phyloP scores from a whole-genome alignment of 2,888 invertebrate species.

The Coelinius sp. region DNA sequence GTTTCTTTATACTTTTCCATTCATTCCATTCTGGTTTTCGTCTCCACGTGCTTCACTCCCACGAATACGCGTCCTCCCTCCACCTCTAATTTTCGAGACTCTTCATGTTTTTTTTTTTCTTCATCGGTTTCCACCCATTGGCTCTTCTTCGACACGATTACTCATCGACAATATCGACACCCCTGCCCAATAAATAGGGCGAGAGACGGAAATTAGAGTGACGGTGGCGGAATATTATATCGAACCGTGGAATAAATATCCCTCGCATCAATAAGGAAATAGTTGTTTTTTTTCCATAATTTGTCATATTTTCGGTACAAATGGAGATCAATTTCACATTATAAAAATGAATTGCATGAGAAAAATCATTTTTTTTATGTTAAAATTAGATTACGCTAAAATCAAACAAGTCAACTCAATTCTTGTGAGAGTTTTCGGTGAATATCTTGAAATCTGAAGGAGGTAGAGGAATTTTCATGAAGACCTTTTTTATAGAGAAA shows the following conservation, averaged over 20 bases:
- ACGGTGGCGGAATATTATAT: constrained; percentile 39
- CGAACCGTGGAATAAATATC: neutral
- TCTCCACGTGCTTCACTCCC: constrained; percentile 48
- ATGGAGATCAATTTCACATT: too few relatives aligned
- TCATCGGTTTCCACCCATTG: constrained; percentile 37
- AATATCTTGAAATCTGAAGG: too few relatives aligned
- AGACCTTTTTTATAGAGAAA: too few relatives aligned
- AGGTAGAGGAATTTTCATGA: too few relatives aligned
- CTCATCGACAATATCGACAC: constrained; percentile 62
- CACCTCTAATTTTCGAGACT: neutral
- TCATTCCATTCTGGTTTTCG: constrained; percentile 20
- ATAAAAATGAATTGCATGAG: too few relatives aligned
- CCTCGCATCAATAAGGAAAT: neutral
- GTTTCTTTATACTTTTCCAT: constrained; percentile 19
- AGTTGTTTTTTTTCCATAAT: neutral
- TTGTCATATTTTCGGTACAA: neutral
- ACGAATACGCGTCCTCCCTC: constrained; percentile 35
- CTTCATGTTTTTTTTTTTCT: neutral
- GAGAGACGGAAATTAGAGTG: constrained; percentile 45
- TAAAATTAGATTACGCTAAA: too few relatives aligned
- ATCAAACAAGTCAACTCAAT: too few relatives aligned
- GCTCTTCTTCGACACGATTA: constrained; percentile 55
- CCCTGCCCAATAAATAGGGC: constrained; percentile 39
- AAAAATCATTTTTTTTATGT: too few relatives aligned
- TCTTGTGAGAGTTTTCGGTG: too few relatives aligned